These are phyloP conservation scores for Zosterops lateralis DNA, from an alignment of 2,113 vertebrate genomes.

Conservation along the genomic window DNA sequence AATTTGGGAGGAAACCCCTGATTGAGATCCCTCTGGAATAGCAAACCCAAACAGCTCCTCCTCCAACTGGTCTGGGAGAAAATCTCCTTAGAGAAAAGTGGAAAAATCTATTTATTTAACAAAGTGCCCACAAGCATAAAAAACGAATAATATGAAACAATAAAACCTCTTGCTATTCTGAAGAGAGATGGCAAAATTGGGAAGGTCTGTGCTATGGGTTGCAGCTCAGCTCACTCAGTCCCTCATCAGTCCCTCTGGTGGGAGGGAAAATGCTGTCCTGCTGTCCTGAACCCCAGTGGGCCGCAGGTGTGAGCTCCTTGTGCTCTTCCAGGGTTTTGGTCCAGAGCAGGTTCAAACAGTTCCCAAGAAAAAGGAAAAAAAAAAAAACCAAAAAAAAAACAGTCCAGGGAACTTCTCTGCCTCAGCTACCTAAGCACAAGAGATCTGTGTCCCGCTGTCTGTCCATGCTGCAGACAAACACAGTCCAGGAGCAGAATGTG, in stretches of 20 bases:
- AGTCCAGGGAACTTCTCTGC: not conserved
- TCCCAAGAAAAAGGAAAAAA: not conserved
- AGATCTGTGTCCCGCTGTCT: not conserved
- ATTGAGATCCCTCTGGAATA: not conserved
- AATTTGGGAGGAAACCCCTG: not conserved
- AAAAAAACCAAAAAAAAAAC: not conserved
- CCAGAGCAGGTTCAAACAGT: not conserved
- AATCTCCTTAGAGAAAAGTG: not conserved
- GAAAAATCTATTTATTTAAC: not conserved
- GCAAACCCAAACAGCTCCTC: not conserved
- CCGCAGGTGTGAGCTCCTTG: accelerated
- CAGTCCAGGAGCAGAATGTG: not conserved
- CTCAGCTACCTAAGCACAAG: not conserved
- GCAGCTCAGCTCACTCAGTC: not conserved
- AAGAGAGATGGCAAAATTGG: not conserved
- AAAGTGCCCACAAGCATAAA: not conserved
- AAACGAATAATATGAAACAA: not conserved
- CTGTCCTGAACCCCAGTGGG: not conserved
- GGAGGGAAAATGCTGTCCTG: not conserved
- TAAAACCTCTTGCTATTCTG: not conserved
- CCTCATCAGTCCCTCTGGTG: not conserved
- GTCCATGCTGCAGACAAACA: not conserved
- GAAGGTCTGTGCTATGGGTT: not conserved
- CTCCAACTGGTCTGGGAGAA: not conserved
- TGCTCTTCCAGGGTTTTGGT: not conserved